Conservation (phyloP, 2,797 vertebrate genomes). For the Microcaecilia unicolor region DNA sequence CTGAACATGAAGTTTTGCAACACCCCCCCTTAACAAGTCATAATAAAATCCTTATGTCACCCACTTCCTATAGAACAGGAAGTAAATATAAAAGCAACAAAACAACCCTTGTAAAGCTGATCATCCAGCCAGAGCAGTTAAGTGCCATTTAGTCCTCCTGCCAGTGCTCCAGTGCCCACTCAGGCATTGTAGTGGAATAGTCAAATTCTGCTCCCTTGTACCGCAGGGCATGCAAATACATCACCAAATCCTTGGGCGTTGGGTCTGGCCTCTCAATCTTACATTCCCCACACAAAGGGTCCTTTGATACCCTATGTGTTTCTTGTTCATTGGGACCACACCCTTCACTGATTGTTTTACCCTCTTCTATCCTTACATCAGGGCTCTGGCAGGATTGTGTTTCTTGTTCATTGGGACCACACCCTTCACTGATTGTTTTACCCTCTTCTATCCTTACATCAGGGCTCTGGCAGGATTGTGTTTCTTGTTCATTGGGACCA, state of each 20-base stretch:
- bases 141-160: conserved; percentile 35
- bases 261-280: conserved; percentile 71
- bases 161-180: conserved; percentile 90
- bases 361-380: no score
- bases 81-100: neutral
- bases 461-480: no score
- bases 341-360: neutral
- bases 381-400: no score
- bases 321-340: neutral
- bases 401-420: no score
- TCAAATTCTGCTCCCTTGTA: conserved; percentile 93
- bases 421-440: no score
- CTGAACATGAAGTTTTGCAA: no score
- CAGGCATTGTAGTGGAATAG: conserved; percentile 72
- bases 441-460: no score
- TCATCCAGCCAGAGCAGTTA: rapidly evolving
- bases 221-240: conserved; percentile 88
- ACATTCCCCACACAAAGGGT: conserved; percentile 82
- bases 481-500: rapidly evolving
- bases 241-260: conserved; percentile 78
- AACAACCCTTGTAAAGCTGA: neutral
- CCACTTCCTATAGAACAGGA: no score
- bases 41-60: no score
- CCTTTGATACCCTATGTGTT: conserved; percentile 31
- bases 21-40: no score